phyloP scores from a whole-genome alignment of 2,888 invertebrate genomes.

The Zaprionus bogoriensis region DNA sequence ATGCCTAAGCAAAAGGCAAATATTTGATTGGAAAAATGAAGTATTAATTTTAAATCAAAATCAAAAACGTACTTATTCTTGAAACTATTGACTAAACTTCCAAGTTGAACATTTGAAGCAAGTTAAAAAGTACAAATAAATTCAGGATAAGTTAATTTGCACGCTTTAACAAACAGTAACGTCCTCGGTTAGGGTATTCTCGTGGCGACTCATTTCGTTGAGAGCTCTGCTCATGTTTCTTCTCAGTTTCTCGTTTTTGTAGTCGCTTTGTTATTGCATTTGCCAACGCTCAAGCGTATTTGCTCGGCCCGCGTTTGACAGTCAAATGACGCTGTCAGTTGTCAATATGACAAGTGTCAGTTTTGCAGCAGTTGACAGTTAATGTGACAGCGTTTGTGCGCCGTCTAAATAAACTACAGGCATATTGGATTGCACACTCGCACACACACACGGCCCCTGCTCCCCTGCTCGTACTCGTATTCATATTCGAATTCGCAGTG shows the following conservation, averaged over 20 bases:
- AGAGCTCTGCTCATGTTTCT: neutral
- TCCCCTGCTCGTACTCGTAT: neutral
- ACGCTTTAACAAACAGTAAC: too few species aligned
- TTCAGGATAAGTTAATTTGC: too few species aligned
- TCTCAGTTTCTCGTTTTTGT: constrained; percentile 10
- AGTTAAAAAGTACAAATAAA: too few species aligned
- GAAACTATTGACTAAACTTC: too few species aligned
- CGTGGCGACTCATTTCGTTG: too few species aligned
- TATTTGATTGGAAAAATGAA: too few species aligned
- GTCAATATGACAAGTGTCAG: constrained; percentile 82
- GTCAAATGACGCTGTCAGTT: constrained; percentile 81
- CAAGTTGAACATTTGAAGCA: too few species aligned
- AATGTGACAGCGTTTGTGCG: constrained; percentile 75
- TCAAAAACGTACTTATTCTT: too few species aligned
- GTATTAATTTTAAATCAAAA: too few species aligned
- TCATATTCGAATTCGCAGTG: neutral
- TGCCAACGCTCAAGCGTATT: constrained; percentile 48
- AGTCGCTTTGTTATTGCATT: constrained; percentile 8
- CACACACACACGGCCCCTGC: neutral
- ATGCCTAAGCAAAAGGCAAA: too few species aligned
- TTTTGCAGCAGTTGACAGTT: constrained; percentile 80
- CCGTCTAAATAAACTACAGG: constrained; percentile 75
- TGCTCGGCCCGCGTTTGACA: constrained; percentile 69
- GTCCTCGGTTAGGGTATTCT: too few species aligned
- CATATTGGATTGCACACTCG: constrained; percentile 69